Percentiles rank a stretch among this genome's conserved stretches.
These are phyloP conservation scores for Pissodes strobi DNA, from an alignment of 1,140 invertebrate genomes.

Conservation along the genomic window DNA sequence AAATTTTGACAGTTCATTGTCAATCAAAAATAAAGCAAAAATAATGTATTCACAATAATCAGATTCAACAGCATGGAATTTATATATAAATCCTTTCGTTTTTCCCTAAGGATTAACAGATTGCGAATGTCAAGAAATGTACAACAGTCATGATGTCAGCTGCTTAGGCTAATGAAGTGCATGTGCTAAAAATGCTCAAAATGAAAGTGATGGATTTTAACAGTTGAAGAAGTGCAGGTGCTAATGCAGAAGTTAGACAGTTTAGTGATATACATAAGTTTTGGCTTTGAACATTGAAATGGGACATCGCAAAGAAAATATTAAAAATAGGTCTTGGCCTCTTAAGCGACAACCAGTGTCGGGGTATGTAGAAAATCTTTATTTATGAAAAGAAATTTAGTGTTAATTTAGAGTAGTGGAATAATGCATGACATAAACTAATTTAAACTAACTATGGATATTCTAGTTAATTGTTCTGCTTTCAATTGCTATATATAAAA, in stretches of 20 bases:
- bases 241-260: background rate
- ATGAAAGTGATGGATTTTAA: background rate
- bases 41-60: too few relatives aligned
- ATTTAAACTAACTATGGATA: too few relatives aligned
- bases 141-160: background rate
- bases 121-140: background rate
- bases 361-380: conserved; percentile 18
- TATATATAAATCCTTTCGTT: background rate
- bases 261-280: background rate
- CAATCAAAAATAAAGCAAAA: background rate
- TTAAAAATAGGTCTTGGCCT: conserved; percentile 32
- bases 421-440: too few relatives aligned
- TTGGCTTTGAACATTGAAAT: background rate
- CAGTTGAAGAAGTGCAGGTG: background rate
- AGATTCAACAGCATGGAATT: background rate
- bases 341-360: conserved; percentile 29
- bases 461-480: too few relatives aligned
- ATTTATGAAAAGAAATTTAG: too few relatives aligned
- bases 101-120: background rate
- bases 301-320: conserved; percentile 24
- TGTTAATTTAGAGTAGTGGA: too few relatives aligned
- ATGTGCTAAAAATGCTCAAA: background rate
- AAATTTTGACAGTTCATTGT: background rate
- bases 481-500: too few relatives aligned
- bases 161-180: background rate